Evolutionary conservation across 2,797 vertebrate species (phyloP).

Genomic region (Eutrigla gurnardus): DNA sequence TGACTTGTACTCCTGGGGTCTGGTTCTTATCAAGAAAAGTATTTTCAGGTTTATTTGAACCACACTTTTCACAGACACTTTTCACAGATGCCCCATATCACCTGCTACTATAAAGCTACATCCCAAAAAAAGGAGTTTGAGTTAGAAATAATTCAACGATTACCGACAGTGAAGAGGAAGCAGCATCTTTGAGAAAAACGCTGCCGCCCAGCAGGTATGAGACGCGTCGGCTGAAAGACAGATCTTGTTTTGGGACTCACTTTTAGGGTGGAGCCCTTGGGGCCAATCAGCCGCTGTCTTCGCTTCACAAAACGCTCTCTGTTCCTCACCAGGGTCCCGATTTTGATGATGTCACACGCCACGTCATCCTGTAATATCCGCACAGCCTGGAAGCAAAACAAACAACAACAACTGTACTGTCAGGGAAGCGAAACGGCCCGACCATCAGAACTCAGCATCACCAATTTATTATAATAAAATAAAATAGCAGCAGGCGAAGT

Average conservation of each 20-base stretch:
- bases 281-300: constrained; percentile 93
- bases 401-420: not conserved
- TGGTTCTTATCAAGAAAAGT: no score
- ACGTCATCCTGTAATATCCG: constrained; percentile 94
- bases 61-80: not conserved
- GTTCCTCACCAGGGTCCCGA: constrained; percentile 93
- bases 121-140: not conserved
- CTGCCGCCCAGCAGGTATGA: not conserved
- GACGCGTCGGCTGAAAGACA: not conserved
- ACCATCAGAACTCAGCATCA: not conserved
- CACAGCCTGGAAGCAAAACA: constrained; percentile 84
- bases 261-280: constrained; percentile 97
- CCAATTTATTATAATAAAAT: not conserved
- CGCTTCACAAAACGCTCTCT: constrained; percentile 96
- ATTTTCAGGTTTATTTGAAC: no score
- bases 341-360: constrained; percentile 97
- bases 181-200: not conserved
- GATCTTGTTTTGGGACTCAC: constrained; percentile 70
- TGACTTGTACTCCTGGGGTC: no score
- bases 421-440: not conserved
- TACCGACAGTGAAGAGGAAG: not conserved
- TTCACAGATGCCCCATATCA: not conserved
- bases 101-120: not conserved
- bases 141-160: no score
- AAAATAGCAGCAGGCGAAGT: not conserved